Evolutionary conservation across 2,797 vertebrate species (phyloP), one percentile per base, ranked within the genome.

Genomic region (Lophius americanus): DNA sequence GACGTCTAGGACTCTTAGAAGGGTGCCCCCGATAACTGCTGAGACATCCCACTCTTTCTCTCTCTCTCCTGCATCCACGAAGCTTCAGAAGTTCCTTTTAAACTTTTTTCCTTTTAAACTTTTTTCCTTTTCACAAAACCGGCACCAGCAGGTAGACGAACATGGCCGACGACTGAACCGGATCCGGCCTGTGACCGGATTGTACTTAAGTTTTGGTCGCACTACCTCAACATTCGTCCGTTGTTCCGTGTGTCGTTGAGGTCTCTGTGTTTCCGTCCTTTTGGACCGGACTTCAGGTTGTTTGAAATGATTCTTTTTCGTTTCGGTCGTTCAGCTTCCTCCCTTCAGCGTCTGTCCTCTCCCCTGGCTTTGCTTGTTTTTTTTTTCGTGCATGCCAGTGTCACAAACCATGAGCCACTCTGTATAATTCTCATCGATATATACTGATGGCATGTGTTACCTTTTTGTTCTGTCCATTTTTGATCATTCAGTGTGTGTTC

Each of bases 311-410:
- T 70, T 68, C 57, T 48, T 33, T 77, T 75, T 85, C 74, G 82
- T 78, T 76, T 74, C 64, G 80, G 9, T 79, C 61, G 43, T 60
- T 75, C 54, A 67, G 60, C 49, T 60, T 76, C 68, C 68, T 64
- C 73, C 60, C 50, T 69, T 53, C 68, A 78, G 76, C 68, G 54
- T 58, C 78, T 80, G 63, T 79, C 75, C 64, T 78, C 63, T 75
- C 67, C 68, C 74, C 75, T 83, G 82, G 88, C 88, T 87, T 91
- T 90, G 86, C 90, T 92, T 91, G 83, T 81, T 84, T 92, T 91
- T 82, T 81, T 84, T 83, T 73, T 48, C 81, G 70, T 89, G 87
- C 90, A 88, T 80, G 86, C 84, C 76, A 79, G 76, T 79, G 37
- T 69, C 63, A 46, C 32, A 69, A 59, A 58, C 56, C 36, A 57